phyloP scores from a whole-genome alignment of 2,888 invertebrate genomes.

The Macrophya alboannulata region DNA sequence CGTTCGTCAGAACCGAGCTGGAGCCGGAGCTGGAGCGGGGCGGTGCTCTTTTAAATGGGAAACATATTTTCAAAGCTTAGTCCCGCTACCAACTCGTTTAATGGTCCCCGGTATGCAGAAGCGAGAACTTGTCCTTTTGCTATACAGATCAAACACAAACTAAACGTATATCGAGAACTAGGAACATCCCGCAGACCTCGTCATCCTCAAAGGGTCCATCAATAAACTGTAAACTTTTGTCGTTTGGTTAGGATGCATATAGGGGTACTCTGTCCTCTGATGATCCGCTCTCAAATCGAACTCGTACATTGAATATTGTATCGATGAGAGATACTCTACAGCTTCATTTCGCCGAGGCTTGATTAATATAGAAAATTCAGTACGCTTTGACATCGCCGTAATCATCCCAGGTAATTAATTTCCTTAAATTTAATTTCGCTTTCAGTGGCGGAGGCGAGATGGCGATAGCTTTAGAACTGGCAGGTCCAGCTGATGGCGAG shows the following conservation, averaged over 20 bases:
- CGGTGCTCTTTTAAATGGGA: not conserved
- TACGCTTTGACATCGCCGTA: not conserved
- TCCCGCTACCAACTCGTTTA: not conserved
- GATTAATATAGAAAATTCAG: not conserved
- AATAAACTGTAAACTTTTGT: conserved; percentile 6
- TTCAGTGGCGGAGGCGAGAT: conserved; percentile 68
- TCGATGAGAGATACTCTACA: not conserved
- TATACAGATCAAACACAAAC: conserved; percentile 20
- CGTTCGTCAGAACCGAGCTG: not conserved
- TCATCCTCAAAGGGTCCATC: conserved; percentile 3
- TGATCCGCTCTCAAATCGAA: not conserved
- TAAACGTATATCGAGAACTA: not conserved
- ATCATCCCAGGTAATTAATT: not conserved
- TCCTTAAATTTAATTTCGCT: not conserved
- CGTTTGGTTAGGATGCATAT: not conserved
- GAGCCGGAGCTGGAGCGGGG: not conserved
- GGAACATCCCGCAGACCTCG: conserved; percentile 17
- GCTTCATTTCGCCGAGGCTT: not conserved
- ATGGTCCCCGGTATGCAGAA: not conserved
- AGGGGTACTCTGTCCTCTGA: not conserved
- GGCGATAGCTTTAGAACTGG: conserved; percentile 69
- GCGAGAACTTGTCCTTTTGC: conserved; percentile 11
- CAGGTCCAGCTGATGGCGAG: conserved; percentile 71
- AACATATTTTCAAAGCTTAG: conserved; percentile 24
- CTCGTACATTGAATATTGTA: not conserved